A percentile compares a stretch with the other conserved stretches of the same genome.
These are phyloP conservation scores for Prunella himalayana DNA, from an alignment of 2,113 vertebrate genomes.

Conservation along the genomic window DNA sequence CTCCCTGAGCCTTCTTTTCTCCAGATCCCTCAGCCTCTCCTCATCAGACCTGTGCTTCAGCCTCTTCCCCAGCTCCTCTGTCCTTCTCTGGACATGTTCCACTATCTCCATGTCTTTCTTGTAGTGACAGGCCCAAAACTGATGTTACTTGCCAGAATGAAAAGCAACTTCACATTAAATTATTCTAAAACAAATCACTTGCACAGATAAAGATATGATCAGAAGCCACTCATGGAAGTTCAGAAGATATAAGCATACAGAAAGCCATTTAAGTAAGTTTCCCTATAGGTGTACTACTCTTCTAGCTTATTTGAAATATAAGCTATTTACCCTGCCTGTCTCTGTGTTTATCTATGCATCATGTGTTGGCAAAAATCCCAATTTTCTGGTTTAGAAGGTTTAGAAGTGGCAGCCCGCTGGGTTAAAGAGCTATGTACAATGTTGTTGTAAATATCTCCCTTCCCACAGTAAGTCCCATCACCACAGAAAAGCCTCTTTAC, in stretches of 20 bases:
- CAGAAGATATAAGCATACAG: not conserved
- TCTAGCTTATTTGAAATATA: not conserved
- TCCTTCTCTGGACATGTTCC: not conserved
- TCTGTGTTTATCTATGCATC: not conserved
- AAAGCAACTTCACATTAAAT: conserved; percentile 57
- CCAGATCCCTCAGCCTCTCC: not conserved
- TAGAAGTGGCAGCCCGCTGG: not conserved
- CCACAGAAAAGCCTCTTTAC: not conserved
- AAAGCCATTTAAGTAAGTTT: not conserved
- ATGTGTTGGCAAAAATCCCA: not conserved
- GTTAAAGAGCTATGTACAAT: not conserved
- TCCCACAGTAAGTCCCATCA: not conserved
- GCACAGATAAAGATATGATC: not conserved
- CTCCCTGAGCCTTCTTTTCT: not conserved
- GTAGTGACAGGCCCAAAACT: not conserved
- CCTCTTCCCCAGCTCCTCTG: not conserved
- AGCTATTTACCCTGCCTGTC: not conserved
- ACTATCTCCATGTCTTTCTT: not conserved
- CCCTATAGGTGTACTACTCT: not conserved
- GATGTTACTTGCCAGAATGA: conserved; percentile 55
- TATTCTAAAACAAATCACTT: conserved; percentile 49
- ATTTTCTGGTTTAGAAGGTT: not conserved
- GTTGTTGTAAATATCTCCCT: not conserved
- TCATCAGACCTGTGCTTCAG: not conserved
- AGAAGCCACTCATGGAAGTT: conserved; percentile 29